Percentiles rank a stretch among this genome's conserved stretches.
These are phyloP conservation scores for Pararge aegeria DNA, from an alignment of 1,140 invertebrate species.

Conservation along the genomic window DNA sequence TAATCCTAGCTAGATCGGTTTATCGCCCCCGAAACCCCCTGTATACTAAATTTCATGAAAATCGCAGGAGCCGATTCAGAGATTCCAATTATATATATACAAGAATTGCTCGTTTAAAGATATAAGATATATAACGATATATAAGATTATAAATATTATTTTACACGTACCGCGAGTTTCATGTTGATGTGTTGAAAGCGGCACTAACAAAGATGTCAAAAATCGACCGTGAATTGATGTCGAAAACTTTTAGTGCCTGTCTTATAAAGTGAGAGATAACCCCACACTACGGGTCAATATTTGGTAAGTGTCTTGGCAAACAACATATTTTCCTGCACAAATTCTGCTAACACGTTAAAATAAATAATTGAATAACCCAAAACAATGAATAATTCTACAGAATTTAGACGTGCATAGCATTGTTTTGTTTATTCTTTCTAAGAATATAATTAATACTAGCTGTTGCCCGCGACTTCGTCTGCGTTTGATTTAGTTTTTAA, in stretches of 20 bases:
- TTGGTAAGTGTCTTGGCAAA: slow-evolving; percentile 16
- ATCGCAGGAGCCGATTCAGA: too few relatives aligned
- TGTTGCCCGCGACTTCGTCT: too few relatives aligned
- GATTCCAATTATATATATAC: too few relatives aligned
- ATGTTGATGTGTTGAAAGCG: neutral
- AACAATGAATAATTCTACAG: neutral
- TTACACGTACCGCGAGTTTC: slow-evolving; percentile 17
- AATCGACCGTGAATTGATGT: slow-evolving; percentile 3
- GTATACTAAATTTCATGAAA: too few relatives aligned
- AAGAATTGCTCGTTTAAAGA: too few relatives aligned
- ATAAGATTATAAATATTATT: too few relatives aligned
- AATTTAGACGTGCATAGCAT: neutral
- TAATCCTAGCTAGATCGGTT: too few relatives aligned
- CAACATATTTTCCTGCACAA: slow-evolving; percentile 16
- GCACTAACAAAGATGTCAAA: slow-evolving; percentile 12
- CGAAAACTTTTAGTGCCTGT: slow-evolving; percentile 4
- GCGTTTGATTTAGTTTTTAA: too few relatives aligned
- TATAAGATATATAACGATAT: too few relatives aligned
- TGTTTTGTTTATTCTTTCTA: neutral
- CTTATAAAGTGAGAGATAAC: slow-evolving; percentile 25
- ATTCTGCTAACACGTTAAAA: slow-evolving; percentile 9
- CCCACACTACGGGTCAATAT: slow-evolving; percentile 15
- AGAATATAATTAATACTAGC: neutral
- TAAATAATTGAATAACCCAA: neutral
- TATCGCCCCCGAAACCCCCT: too few relatives aligned